Percentiles rank a stretch among this genome's conserved stretches.
These are phyloP conservation scores for Okamejei kenojei DNA, from an alignment of 2,797 vertebrate genomes.

Conservation along the genomic window DNA sequence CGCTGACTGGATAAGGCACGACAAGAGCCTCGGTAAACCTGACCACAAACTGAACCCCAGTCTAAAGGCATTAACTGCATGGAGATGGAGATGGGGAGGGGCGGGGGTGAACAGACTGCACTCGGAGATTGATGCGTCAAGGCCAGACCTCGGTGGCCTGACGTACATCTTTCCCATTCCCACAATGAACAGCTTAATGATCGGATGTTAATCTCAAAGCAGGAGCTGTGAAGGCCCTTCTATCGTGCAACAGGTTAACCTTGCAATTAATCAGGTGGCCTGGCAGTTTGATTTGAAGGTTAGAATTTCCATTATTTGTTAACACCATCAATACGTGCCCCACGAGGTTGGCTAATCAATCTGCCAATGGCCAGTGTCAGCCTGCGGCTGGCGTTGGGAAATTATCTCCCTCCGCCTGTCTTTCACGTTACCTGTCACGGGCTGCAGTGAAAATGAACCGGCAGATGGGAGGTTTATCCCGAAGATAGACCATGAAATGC, in stretches of 20 bases:
- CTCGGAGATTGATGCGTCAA: neutral
- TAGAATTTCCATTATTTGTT: constrained; percentile 35
- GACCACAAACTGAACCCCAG: too few species aligned
- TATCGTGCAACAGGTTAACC: neutral
- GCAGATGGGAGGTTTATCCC: too few species aligned
- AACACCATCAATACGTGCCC: constrained; percentile 6
- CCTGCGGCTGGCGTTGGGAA: neutral
- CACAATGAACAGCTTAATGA: neutral
- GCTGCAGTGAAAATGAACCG: too few species aligned
- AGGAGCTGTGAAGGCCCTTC: neutral
- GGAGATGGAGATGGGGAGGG: too few species aligned
- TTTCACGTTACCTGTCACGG: neutral
- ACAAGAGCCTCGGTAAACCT: too few species aligned
- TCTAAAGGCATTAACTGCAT: too few species aligned
- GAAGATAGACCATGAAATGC: too few species aligned
- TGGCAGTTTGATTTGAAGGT: constrained; percentile 32
- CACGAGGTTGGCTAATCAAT: neutral
- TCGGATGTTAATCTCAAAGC: neutral
- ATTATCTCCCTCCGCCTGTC: neutral
- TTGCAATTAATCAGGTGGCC: constrained; percentile 14
- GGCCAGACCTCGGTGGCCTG: neutral
- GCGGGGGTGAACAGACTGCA: too few species aligned
- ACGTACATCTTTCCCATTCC: neutral
- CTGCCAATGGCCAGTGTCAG: neutral
- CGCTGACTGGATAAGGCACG: too few species aligned